These are phyloP conservation scores for Osedax fenrisi DNA, from an alignment of 2,888 invertebrate species.

Conservation along the genomic window DNA sequence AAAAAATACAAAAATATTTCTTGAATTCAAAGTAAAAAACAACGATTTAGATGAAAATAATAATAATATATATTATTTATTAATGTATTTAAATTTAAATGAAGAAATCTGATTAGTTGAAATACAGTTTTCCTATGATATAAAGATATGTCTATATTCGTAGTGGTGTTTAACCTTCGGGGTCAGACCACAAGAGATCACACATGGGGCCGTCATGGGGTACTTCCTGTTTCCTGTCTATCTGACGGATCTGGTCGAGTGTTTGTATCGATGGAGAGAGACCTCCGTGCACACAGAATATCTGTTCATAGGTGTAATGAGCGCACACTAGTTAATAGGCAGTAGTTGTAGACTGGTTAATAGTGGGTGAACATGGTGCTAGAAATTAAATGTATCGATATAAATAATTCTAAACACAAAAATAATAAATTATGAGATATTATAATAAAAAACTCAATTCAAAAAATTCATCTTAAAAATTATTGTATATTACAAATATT, in stretches of 20 bases:
- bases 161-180: constrained; percentile 86
- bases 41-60: background rate
- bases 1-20: too few relatives aligned
- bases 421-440: too few relatives aligned
- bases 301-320: constrained; percentile 70
- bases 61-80: background rate
- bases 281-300: constrained; percentile 98
- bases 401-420: too few relatives aligned
- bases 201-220: constrained; percentile 74
- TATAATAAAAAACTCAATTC: too few relatives aligned
- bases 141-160: too few relatives aligned
- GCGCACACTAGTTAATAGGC: constrained; percentile 94
- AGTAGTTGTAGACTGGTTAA: constrained; percentile 65
- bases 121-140: too few relatives aligned
- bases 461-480: too few relatives aligned
- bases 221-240: constrained; percentile 90
- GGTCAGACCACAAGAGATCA: constrained; percentile 96
- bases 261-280: constrained; percentile 95
- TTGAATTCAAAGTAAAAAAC: too few relatives aligned
- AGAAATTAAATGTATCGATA: too few relatives aligned
- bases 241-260: constrained; percentile 90
- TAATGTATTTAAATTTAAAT: background rate
- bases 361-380: constrained; percentile 69
- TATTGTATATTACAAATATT: too few relatives aligned
- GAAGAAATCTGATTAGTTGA: background rate